Base-by-base conservation (phyloP, 2,888 invertebrate species). In the Trypoxylon attenuatum region DNA sequence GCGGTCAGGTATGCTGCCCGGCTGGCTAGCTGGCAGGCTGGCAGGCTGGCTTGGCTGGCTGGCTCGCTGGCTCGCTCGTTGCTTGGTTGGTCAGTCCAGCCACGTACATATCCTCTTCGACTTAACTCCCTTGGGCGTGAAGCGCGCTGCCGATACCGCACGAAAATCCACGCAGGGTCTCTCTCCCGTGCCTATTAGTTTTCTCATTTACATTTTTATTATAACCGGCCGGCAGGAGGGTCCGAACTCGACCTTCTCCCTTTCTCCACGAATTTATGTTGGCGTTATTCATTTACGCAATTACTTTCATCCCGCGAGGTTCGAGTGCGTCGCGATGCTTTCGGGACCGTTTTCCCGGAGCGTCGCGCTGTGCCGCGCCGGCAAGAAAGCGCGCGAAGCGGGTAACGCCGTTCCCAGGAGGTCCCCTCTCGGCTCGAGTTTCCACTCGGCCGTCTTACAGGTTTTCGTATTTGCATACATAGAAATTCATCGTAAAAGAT, bases 1-100 rank as follows among this genome's bases (percentile, higher is more conserved):
- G 78, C 70, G 79, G 80, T 70, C 82, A 82, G 83, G 82, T 83
- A 82, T 77, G 68, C 72, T 52, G 67, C 33, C 49, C 68, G 50
- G 66, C 56, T 57, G 67, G 63, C 51, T 39, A 45, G 58, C 19
- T 46, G 18, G 53, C 13, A n/a, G 50, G 66, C 56, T 57, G 67
- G 63, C 51, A 38, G 43, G 58, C 19, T 46, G 18, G 53, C 13
- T 50, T 66, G 51, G 55, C 45, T 55, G 66, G 54, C 46, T 29
- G 38, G 53, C 63, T 58, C 21, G 21, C 51, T 22, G 51, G 21
- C n/a, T n/a, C n/a, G n/a, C n/a, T n/a, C n/a, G n/a, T n/a, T n/a
- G n/a, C n/a, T n/a, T n/a, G n/a, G n/a, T n/a, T n/a, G n/a, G 45
- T 51, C 57, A 38, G 33, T 25, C 42, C 43, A 22, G 33, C 47